Percentiles rank a stretch among this genome's conserved stretches.
These are phyloP conservation scores for Drosophila chauvacae DNA, from an alignment of 1,140 invertebrate species.

Conservation along the genomic window DNA sequence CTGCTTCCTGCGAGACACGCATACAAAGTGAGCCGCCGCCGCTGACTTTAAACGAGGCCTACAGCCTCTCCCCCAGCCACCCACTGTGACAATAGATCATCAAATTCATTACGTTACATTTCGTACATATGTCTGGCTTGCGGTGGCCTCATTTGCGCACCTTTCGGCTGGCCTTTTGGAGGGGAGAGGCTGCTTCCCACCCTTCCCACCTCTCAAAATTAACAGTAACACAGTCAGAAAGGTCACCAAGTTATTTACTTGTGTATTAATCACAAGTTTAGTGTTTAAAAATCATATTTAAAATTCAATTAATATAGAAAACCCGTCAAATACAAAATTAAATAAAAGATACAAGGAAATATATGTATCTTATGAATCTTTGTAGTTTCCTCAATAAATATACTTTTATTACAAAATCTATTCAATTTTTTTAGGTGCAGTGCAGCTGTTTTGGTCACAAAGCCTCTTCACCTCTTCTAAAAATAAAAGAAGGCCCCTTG, in stretches of 20 bases:
- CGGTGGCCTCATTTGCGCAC: slow-evolving; percentile 29
- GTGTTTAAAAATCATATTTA: neutral
- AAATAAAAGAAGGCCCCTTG: neutral
- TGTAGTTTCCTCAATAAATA: neutral
- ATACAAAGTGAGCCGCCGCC: slow-evolving; percentile 63
- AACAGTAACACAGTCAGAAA: too few relatives aligned
- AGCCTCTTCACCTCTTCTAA: neutral
- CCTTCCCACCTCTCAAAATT: too few relatives aligned
- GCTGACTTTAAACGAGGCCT: slow-evolving; percentile 71
- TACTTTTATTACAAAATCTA: neutral
- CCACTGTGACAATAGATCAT: slow-evolving; percentile 74
- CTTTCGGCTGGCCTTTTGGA: slow-evolving; percentile 1
- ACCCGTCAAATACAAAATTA: too few relatives aligned
- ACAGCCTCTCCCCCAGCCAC: neutral
- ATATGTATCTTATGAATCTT: too few relatives aligned
- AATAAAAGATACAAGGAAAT: too few relatives aligned
- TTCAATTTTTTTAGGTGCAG: neutral
- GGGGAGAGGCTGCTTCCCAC: neutral
- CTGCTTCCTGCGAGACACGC: slow-evolving; percentile 53
- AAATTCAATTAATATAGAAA: too few relatives aligned
- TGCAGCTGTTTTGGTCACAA: neutral
- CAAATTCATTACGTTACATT: slow-evolving; percentile 82
- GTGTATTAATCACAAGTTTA: neutral
- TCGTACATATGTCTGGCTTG: slow-evolving; percentile 76
- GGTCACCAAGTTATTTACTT: neutral